Percentiles rank a stretch among this genome's conserved stretches.
Evolutionary conservation across 2,113 vertebrate genomes (phyloP).

Genomic region (Cyphomyrus plagiostoma): DNA sequence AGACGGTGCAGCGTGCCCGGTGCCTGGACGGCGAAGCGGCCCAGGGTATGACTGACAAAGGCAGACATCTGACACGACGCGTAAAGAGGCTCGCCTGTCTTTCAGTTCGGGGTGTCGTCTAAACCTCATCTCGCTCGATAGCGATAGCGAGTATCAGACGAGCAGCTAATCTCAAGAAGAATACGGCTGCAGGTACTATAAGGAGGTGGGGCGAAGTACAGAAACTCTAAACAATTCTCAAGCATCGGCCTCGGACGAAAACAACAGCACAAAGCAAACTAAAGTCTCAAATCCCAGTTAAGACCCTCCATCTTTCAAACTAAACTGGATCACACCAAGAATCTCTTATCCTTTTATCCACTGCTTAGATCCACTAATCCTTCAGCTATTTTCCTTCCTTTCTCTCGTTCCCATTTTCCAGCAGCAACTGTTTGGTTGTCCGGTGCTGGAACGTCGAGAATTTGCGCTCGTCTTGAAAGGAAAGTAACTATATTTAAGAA

Average conservation of each 20-base stretch:
- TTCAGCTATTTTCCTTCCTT: constrained; percentile 53
- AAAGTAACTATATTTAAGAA: constrained; percentile 59
- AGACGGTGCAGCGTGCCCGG: neutral
- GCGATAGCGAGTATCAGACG: neutral
- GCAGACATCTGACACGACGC: neutral
- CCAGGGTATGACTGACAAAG: neutral
- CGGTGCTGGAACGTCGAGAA: constrained; percentile 60
- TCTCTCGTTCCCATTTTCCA: constrained; percentile 49
- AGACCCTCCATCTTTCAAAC: constrained; percentile 64
- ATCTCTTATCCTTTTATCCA: constrained; percentile 59
- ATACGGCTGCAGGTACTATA: constrained; percentile 15
- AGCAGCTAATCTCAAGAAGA: neutral
- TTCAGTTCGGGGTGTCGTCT: neutral
- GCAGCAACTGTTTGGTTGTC: constrained; percentile 62
- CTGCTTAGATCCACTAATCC: constrained; percentile 61
- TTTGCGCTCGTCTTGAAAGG: constrained; percentile 51
- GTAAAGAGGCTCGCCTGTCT: neutral
- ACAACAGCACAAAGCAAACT: constrained; percentile 59
- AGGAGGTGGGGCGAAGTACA: constrained; percentile 20
- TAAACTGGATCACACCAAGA: constrained; percentile 66
- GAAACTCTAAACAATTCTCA: constrained; percentile 45
- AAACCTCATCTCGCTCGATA: neutral
- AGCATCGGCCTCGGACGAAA: constrained; percentile 45
- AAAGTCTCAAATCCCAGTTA: constrained; percentile 65
- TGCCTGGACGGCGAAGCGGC: neutral